Conservation (phyloP, 1,140 invertebrate genomes). For the Riptortus pedestris region DNA sequence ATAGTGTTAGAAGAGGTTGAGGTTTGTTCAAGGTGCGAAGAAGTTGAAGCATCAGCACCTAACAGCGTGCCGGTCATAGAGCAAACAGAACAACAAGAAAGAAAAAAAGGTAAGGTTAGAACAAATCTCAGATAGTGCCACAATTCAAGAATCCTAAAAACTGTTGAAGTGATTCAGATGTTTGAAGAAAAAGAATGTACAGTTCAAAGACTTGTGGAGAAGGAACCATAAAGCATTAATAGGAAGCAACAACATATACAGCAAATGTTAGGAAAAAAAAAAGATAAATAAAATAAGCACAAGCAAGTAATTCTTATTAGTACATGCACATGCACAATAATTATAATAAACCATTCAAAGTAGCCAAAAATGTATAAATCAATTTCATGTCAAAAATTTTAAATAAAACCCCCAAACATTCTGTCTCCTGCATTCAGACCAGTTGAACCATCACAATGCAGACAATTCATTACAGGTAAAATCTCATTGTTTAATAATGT, state of each 20-base stretch:
- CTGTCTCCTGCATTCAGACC: background rate
- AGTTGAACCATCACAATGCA: background rate
- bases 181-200: conserved; percentile 5
- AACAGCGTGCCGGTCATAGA: conserved; percentile 18
- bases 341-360: background rate
- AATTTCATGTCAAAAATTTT: too few relatives aligned
- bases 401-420: background rate
- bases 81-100: conserved; percentile 20
- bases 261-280: conserved; percentile 5
- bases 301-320: background rate
- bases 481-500: too few relatives aligned
- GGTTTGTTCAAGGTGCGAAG: conserved; percentile 15
- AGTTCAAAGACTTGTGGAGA: conserved; percentile 31
- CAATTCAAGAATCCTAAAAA: background rate
- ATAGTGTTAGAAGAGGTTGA: background rate
- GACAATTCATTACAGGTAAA: too few relatives aligned
- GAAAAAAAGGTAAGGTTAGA: conserved; percentile 21
- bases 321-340: background rate
- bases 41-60: conserved; percentile 27
- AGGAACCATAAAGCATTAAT: conserved; percentile 29
- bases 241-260: conserved; percentile 13
- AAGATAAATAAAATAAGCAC: background rate
- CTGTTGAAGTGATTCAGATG: background rate
- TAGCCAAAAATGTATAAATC: background rate
- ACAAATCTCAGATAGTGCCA: background rate